Conservation (phyloP, 2,797 vertebrate species). For the Sebastes taczanowskii region DNA sequence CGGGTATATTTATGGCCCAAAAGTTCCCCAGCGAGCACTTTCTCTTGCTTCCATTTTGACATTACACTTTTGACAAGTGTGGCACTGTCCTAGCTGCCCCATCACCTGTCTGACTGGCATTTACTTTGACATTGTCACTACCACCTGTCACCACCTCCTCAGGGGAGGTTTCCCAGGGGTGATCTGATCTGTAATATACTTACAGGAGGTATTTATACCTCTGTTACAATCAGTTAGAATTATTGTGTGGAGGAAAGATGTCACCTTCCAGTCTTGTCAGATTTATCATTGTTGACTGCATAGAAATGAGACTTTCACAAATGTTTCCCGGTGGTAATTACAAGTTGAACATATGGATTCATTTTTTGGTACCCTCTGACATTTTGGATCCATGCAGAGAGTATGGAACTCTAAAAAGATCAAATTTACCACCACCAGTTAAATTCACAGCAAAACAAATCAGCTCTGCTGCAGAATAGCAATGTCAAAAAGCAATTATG, state of each 20-base stretch:
- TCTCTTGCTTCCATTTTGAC: slow-evolving; percentile 12
- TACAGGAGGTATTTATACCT: slow-evolving; percentile 8
- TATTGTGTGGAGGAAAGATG: not conserved
- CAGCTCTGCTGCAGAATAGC: not conserved
- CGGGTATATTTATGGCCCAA: slow-evolving; percentile 19
- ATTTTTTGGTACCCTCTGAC: not conserved
- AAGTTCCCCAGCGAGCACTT: slow-evolving; percentile 1
- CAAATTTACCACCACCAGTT: not conserved
- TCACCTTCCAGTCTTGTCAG: not conserved
- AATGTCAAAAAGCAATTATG: not conserved
- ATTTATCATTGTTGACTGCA: not conserved
- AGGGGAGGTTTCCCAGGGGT: not conserved
- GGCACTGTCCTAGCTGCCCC: slow-evolving; percentile 6
- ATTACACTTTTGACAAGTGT: slow-evolving; percentile 25
- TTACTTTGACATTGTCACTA: slow-evolving; percentile 28
- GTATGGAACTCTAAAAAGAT: not conserved
- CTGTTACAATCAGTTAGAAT: not conserved
- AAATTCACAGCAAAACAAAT: not conserved
- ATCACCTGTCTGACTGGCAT: slow-evolving; percentile 20
- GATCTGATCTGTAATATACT: slow-evolving; percentile 12
- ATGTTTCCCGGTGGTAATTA: not conserved
- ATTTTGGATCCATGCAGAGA: not conserved
- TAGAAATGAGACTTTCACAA: not conserved
- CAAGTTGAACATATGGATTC: not conserved
- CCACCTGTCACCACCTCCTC: slow-evolving; percentile 22